These are phyloP conservation scores for Tetanocera ferruginea DNA, from an alignment of 2,888 invertebrate genomes.

Conservation along the genomic window DNA sequence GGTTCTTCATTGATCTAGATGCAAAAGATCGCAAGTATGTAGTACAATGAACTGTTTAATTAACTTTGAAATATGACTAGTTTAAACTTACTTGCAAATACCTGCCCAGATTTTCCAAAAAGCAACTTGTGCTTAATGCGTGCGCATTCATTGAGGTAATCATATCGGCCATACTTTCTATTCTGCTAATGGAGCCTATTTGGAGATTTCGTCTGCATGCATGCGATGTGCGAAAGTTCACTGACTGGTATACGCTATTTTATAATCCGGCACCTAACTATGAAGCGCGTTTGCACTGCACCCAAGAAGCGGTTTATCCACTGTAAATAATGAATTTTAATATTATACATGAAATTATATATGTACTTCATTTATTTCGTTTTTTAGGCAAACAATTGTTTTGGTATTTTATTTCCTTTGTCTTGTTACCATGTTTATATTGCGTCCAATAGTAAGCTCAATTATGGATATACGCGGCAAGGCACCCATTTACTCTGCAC, in stretches of 20 bases:
- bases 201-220: slow-evolving; percentile 83
- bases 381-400: slow-evolving; percentile 89
- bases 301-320: slow-evolving; percentile 98
- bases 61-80: neutral
- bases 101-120: slow-evolving; percentile 75
- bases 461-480: slow-evolving; percentile 79
- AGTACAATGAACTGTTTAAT: neutral
- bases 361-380: slow-evolving; percentile 37
- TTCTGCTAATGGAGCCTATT: slow-evolving; percentile 85
- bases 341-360: neutral
- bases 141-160: slow-evolving; percentile 87
- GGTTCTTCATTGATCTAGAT: slow-evolving; percentile 91
- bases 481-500: slow-evolving; percentile 90
- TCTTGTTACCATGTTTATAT: slow-evolving; percentile 81
- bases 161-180: slow-evolving; percentile 80
- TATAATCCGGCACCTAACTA: slow-evolving; percentile 96
- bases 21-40: slow-evolving; percentile 79
- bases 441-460: slow-evolving; percentile 82
- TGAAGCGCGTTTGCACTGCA: slow-evolving; percentile 89
- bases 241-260: slow-evolving; percentile 97
- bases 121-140: slow-evolving; percentile 81
- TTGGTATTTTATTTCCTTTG: slow-evolving; percentile 90
- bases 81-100: neutral
- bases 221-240: slow-evolving; percentile 83
- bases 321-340: slow-evolving; percentile 76